phyloP scores from a whole-genome alignment of 2,888 invertebrate genomes.

The Drosophila paramelanica region DNA sequence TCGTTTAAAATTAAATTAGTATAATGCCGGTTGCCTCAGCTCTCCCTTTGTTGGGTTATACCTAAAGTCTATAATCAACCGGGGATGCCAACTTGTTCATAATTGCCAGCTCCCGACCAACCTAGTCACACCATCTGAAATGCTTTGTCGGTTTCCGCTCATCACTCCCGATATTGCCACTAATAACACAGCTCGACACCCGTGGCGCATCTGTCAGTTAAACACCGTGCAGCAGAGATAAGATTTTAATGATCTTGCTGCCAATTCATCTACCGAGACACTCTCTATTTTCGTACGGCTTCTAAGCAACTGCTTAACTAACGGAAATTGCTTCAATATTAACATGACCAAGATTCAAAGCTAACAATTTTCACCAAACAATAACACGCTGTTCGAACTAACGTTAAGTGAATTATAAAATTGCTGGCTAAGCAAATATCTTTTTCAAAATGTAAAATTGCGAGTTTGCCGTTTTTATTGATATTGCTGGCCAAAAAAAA shows the following conservation, averaged over 20 bases:
- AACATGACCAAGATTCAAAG: neutral
- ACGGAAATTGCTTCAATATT: neutral
- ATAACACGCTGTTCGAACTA: too few relatives aligned
- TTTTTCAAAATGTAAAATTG: too few relatives aligned
- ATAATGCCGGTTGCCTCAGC: constrained; percentile 58
- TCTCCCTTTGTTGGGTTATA: constrained; percentile 50
- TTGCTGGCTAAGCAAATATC: too few relatives aligned
- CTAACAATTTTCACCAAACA: too few relatives aligned
- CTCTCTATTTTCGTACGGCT: neutral
- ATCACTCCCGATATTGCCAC: constrained; percentile 59
- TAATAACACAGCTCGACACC: constrained; percentile 57
- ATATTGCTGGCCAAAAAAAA: too few relatives aligned
- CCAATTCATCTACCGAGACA: constrained; percentile 24
- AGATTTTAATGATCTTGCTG: constrained; percentile 43
- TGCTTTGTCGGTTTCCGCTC: constrained; percentile 68
- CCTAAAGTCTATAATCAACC: constrained; percentile 72
- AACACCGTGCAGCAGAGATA: constrained; percentile 24
- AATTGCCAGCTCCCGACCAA: constrained; percentile 49
- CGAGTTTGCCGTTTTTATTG: too few relatives aligned
- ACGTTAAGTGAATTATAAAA: too few relatives aligned
- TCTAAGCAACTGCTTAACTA: too few relatives aligned
- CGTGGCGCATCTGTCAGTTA: constrained; percentile 45
- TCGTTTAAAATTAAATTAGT: constrained; percentile 77
- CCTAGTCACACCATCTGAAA: constrained; percentile 64
- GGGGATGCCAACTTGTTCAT: constrained; percentile 37